Base-by-base conservation (phyloP, 2,888 invertebrate genomes). In the Melangyna quadrimaculata region DNA sequence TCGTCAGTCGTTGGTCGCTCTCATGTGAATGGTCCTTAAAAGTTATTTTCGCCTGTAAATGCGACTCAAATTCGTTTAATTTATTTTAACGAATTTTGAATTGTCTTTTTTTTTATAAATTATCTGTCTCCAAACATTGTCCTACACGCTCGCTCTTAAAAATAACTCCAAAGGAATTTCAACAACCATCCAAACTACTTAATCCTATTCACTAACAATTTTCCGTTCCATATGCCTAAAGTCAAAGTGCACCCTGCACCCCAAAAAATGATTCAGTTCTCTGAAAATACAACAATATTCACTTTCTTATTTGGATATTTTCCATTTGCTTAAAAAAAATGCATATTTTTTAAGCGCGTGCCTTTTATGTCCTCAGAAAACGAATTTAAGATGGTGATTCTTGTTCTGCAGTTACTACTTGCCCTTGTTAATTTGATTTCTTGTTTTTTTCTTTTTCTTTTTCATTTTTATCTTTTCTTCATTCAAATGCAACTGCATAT, bases 131-230 rank as follows among this genome's bases (percentile, higher is more conserved):
- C 32, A 32, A 9, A 2, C 32, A 8, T 9, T 35, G 14, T 12
- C 37, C 7, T 4, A 2, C 40, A 43, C 43, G 17, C 43, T 43
- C 43, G 10, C 8, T n/a, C 6, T 37, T 37, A 40, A 40, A 6
- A 7, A 40, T 40, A 17, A 43, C 43, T 8, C 40, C 17, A 43
- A 43, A 43, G 9, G 43, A 43, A 43, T 43, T 17, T 32, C 7
- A 69, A 48, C 17, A 55, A 71, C 59, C 43, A 67, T 53, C 55
- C 17, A 59, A 24, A 43, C 17, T n/a, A 37, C 53, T 40, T 57
- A 77, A 86, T 77, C 40, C 72, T 40, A 79, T 80, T 86, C 75
- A 80, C 81, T 77, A 69, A 86, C 80, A 80, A 77, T 80, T 86
- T 86, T 86, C 72, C 69, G 53, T 72, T 70, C 72, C 80, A 80